A percentile compares a stretch with the other conserved stretches of the same genome.
Evolutionary conservation across 2,113 vertebrate species (phyloP).

Genomic region (Cryptomyrus ogoouensis): DNA sequence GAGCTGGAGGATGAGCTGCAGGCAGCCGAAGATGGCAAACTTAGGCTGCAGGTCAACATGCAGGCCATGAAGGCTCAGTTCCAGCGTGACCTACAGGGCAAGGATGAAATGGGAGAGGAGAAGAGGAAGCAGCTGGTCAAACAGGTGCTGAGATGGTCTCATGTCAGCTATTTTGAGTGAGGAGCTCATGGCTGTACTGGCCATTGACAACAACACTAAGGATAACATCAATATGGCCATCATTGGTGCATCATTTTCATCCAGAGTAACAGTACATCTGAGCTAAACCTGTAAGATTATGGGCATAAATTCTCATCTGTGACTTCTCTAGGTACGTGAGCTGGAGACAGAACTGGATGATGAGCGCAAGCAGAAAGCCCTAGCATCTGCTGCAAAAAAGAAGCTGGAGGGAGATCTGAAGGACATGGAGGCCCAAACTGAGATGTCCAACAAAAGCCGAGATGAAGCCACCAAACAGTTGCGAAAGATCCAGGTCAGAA

Average conservation of each 20-base stretch:
- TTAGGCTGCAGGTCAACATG: slow-evolving; percentile 97
- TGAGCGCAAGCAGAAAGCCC: slow-evolving; percentile 76
- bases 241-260: neutral
- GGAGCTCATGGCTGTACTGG: neutral
- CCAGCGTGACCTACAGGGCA: slow-evolving; percentile 79
- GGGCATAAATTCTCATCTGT: neutral
- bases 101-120: slow-evolving; percentile 82
- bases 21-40: slow-evolving; percentile 91
- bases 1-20: slow-evolving; percentile 95
- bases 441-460: slow-evolving; percentile 69
- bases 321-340: slow-evolving; percentile 71
- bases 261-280: neutral
- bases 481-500: slow-evolving; percentile 78
- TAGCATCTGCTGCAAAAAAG: slow-evolving; percentile 72
- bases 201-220: neutral
- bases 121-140: slow-evolving; percentile 80
- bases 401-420: slow-evolving; percentile 86
- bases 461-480: slow-evolving; percentile 89
- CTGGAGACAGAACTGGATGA: slow-evolving; percentile 87
- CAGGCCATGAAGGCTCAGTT: slow-evolving; percentile 98
- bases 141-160: slow-evolving; percentile 63
- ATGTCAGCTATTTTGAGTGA: neutral
- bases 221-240: neutral
- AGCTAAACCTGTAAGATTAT: neutral
- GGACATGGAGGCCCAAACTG: slow-evolving; percentile 81